These are phyloP conservation scores for Scaptomyza reducta DNA, from an alignment of 2,888 invertebrate species.

Conservation along the genomic window DNA sequence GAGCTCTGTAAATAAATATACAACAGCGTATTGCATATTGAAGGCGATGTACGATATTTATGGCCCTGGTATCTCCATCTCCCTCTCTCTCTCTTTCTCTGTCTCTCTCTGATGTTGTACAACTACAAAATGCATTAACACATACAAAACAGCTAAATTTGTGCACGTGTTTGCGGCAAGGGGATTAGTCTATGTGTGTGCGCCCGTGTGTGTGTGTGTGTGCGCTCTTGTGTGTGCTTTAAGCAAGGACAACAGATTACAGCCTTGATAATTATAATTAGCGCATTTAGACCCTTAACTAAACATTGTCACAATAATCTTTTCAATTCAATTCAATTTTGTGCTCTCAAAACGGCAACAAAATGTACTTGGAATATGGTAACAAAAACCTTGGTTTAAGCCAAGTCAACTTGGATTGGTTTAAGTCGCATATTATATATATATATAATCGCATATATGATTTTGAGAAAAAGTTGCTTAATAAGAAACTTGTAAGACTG, in stretches of 20 bases:
- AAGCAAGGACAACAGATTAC: conserved; percentile 19
- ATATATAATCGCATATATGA: no score
- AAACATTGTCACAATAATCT: background rate
- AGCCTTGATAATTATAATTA: conserved; percentile 16
- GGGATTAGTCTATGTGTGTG: background rate
- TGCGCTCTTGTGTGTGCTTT: background rate
- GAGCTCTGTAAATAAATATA: conserved; percentile 51
- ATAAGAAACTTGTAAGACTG: no score
- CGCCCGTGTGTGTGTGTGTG: background rate
- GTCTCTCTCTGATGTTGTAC: background rate
- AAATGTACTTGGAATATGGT: background rate
- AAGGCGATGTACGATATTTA: conserved; percentile 42
- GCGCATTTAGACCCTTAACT: conserved; percentile 1
- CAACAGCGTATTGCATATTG: conserved; percentile 54
- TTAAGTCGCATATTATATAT: background rate
- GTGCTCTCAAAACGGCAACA: background rate
- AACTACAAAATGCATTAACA: conserved; percentile 7
- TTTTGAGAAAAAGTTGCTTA: no score
- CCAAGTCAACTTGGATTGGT: background rate
- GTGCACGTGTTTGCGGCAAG: conserved; percentile 9
- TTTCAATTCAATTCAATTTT: background rate
- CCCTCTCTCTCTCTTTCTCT: background rate
- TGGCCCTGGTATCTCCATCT: conserved; percentile 35
- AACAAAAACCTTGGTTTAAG: no score
- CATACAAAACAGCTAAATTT: conserved; percentile 17